These are phyloP conservation scores for Bombus picipes DNA, from an alignment of 1,140 invertebrate species.

Conservation along the genomic window DNA sequence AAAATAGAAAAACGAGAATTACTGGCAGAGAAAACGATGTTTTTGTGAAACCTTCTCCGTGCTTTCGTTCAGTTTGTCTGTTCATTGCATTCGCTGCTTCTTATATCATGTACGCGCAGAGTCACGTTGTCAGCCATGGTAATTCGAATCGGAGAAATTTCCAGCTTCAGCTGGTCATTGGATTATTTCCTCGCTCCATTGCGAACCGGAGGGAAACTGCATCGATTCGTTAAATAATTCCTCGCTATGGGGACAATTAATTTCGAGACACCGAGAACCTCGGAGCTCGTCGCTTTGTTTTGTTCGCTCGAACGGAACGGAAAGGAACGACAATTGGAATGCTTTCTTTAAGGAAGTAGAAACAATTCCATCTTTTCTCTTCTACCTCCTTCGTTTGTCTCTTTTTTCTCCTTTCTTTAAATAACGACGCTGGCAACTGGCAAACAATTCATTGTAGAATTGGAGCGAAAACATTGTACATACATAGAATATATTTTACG, in stretches of 20 bases:
- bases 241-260: conserved; percentile 60
- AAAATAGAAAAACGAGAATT: background rate
- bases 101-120: conserved; percentile 35
- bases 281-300: conserved; percentile 54
- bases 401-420: background rate
- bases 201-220: conserved; percentile 15
- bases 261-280: conserved; percentile 42
- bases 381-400: background rate
- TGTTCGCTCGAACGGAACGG: conserved; percentile 59
- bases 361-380: conserved; percentile 4
- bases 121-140: background rate
- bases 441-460: background rate
- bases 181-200: background rate
- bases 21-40: background rate
- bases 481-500: background rate
- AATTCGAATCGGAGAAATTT: conserved; percentile 52
- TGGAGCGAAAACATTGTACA: background rate
- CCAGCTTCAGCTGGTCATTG: conserved; percentile 48
- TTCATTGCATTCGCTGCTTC: conserved; percentile 14
- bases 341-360: conserved; percentile 32
- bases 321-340: conserved; percentile 59
- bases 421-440: background rate
- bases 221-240: conserved; percentile 61
- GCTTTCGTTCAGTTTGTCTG: conserved; percentile 18
- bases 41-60: conserved; percentile 17